Percentiles rank a stretch among this genome's conserved stretches.
These are phyloP conservation scores for Enteromius anoplus DNA, from an alignment of 2,797 vertebrate species.

Conservation along the genomic window DNA sequence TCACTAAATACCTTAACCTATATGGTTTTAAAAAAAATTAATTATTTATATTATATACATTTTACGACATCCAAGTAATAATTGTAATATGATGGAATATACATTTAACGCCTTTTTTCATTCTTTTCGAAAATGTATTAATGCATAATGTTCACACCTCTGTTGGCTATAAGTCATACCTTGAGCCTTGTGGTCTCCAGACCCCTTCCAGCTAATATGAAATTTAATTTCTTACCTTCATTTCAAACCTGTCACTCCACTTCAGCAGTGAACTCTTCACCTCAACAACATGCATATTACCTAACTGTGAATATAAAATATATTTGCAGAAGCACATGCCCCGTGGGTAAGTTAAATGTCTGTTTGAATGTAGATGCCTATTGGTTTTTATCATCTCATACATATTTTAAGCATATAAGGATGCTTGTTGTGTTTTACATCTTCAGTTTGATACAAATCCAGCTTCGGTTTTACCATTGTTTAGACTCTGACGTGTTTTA, in stretches of 20 bases:
- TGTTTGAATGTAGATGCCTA: slow-evolving; percentile 24
- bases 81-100: neutral
- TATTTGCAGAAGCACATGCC: slow-evolving; percentile 67
- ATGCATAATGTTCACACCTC: neutral
- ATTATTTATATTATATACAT: neutral
- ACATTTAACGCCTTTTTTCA: neutral
- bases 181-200: slow-evolving; percentile 37
- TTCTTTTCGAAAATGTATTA: slow-evolving; percentile 1
- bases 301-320: slow-evolving; percentile 76
- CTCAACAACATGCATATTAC: slow-evolving; percentile 66
- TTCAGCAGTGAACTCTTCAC: slow-evolving; percentile 77
- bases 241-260: slow-evolving; percentile 81
- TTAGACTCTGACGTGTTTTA: slow-evolving; percentile 18
- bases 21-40: neutral
- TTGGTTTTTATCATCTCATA: slow-evolving; percentile 18
- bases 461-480: neutral
- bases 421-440: slow-evolving; percentile 4
- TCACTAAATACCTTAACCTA: neutral
- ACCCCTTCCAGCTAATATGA: slow-evolving; percentile 62
- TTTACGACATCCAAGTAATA: neutral
- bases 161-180: slow-evolving; percentile 13
- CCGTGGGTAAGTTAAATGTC: slow-evolving; percentile 49
- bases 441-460: neutral
- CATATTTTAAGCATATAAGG: neutral
- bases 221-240: slow-evolving; percentile 79